Percentiles rank a stretch among this genome's conserved stretches.
Conservation (phyloP, 2,888 invertebrate genomes). For the Oscheius sp. region DNA sequence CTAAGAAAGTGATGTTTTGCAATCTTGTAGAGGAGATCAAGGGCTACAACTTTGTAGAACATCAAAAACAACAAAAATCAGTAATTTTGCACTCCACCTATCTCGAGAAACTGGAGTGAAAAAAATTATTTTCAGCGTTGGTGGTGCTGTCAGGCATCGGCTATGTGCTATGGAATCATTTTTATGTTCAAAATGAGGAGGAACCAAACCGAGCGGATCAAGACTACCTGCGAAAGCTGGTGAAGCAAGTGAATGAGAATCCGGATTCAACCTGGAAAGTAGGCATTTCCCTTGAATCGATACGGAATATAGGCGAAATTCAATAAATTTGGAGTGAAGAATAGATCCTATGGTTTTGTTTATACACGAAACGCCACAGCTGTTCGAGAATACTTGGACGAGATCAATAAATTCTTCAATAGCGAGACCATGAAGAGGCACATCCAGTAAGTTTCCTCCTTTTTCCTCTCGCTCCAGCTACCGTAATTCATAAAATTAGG, state of each 20-base stretch:
- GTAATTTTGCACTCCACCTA: no score
- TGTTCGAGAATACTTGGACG: slow-evolving; percentile 63
- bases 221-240: slow-evolving; percentile 60
- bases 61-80: no score
- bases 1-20: no score
- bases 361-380: slow-evolving; percentile 66
- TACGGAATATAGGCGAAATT: slow-evolving; percentile 54
- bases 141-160: slow-evolving; percentile 43
- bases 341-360: slow-evolving; percentile 53
- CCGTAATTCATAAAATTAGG: no score
- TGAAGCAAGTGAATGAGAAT: slow-evolving; percentile 62
- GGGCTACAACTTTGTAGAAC: no score
- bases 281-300: background rate
- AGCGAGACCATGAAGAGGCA: slow-evolving; percentile 64
- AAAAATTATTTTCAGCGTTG: slow-evolving; percentile 38
- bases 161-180: slow-evolving; percentile 36
- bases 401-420: slow-evolving; percentile 62
- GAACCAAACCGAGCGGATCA: slow-evolving; percentile 11
- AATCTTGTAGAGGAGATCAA: no score
- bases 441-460: slow-evolving; percentile 47
- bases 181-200: background rate
- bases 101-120: no score
- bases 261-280: slow-evolving; percentile 66
- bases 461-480: no score
- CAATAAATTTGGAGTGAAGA: slow-evolving; percentile 65